A percentile compares a stretch with the other conserved stretches of the same genome.
Evolutionary conservation across 2,113 vertebrate genomes (phyloP).

Genomic region (Nansenia antarctica): DNA sequence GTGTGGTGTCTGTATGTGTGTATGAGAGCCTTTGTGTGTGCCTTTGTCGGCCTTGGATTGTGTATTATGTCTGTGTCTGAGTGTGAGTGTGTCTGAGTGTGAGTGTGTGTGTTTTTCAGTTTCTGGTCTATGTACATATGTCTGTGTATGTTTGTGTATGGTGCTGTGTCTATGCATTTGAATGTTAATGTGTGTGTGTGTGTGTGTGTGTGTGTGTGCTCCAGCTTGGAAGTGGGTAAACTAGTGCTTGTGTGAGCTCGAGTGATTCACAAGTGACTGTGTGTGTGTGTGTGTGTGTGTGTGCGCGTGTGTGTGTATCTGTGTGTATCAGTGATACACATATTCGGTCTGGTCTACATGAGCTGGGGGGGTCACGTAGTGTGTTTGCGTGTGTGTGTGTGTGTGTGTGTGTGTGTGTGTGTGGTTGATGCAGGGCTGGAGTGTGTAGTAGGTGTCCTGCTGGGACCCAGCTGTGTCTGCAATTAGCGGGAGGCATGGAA

Average conservation of each 20-base stretch:
- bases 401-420: constrained; percentile 54
- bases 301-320: neutral
- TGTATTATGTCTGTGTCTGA: too few species aligned
- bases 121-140: too few species aligned
- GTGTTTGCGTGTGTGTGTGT: constrained; percentile 69
- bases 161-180: too few species aligned
- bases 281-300: neutral
- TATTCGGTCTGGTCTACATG: neutral
- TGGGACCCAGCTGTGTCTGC: constrained; percentile 99
- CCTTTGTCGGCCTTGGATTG: constrained; percentile 51
- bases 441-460: constrained; percentile 88
- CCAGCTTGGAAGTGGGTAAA: constrained; percentile 71
- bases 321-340: constrained; percentile 76
- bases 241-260: neutral
- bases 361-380: neutral
- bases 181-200: constrained; percentile 15
- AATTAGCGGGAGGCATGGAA: constrained; percentile 99
- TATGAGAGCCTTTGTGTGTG: constrained; percentile 16
- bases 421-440: constrained; percentile 86
- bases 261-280: too few species aligned
- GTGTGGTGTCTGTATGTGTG: constrained; percentile 13
- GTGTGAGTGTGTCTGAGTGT: constrained; percentile 20
- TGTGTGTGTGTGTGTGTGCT: constrained; percentile 33
- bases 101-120: constrained; percentile 72
- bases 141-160: constrained; percentile 60